Evolutionary conservation across 1,140 invertebrate species (phyloP), one percentile per base, ranked within the genome.

Genomic region (Ptiloglossa arizonensis): DNA sequence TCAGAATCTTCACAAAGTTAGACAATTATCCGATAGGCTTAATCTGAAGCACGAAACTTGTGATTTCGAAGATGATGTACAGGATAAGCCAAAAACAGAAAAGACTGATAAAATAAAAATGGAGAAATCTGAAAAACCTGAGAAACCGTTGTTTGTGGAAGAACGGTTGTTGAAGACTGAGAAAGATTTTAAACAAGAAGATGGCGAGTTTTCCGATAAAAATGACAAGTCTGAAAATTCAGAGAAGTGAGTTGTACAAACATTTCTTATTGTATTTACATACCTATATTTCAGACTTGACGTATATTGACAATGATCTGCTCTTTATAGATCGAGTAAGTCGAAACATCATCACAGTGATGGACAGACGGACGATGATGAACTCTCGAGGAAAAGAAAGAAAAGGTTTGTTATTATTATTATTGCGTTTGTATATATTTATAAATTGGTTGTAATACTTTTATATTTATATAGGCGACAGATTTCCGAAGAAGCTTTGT

Each of bases 1-100:
- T 5, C 92, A 94, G 75, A 96, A 97, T 92, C 92, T 96, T 69
- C 94, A 94, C 85, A 94, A 94, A 87, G 94, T 94, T 27, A 90
- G 92, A 38, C 83, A 90, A 8, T 52, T 93, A 5, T 92, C 94
- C 1, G 95, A 95, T 88, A 92, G 95, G 76, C 87, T 95, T 24
- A 92, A 89, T 75, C 75, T 89, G 6, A 91, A 90, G 44, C 87
- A 91, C 15, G 90, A 92, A 48, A 59, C 66, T 6, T 88, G 86
- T 29, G 90, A 92, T 48, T 90, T 88, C 13, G 92, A 93, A 5
- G 90, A 91, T 0, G 91, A 92, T 1, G 69, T 87, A 29, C 62
- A 79, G 0, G 88, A 92, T 11, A 91, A 85, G 64, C 19, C 82
- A n/a, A 92, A 87, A 86, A 19, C 76, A 71, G 90, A 92, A 48